Conservation (phyloP, 2,113 vertebrate species). For the Megalops atlanticus region DNA sequence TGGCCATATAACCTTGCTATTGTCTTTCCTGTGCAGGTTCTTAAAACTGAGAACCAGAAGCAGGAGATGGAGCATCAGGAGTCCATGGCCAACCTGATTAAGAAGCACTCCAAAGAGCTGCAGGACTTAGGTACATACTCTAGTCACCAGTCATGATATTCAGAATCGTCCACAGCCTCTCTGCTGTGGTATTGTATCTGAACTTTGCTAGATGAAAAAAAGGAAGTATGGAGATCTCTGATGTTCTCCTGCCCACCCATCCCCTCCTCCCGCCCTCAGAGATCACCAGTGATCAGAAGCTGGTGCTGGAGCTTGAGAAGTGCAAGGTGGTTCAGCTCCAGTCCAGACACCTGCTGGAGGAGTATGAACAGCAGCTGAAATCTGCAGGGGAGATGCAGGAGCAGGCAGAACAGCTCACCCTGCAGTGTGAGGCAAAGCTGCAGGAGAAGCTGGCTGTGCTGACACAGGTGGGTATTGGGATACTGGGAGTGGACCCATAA, state of each 20-base stretch:
- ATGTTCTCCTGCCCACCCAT: no score
- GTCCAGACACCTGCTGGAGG: conserved; percentile 78
- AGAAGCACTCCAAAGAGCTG: conserved; percentile 74
- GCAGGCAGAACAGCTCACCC: conserved; percentile 74
- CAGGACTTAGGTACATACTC: conserved; percentile 75
- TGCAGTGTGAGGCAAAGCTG: conserved; percentile 76
- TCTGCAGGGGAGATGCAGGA: conserved; percentile 71
- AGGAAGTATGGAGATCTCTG: no score
- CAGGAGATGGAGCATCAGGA: conserved; percentile 66
- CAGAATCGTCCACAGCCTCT: no score
- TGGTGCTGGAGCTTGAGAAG: conserved; percentile 83
- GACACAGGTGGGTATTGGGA: conserved; percentile 70
- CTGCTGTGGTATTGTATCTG: no score
- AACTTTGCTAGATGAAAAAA: no score
- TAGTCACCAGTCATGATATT: no score
- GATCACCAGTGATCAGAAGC: conserved; percentile 80
- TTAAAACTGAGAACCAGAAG: conserved; percentile 80
- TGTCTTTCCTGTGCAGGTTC: conserved; percentile 66
- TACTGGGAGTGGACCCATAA: no score
- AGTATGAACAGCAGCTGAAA: conserved; percentile 75
- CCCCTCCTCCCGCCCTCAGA: no score
- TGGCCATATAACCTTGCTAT: not conserved
- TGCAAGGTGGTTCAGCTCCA: conserved; percentile 81
- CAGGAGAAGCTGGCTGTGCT: conserved; percentile 74
- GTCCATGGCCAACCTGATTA: conserved; percentile 61